Evolutionary conservation across 1,140 invertebrate species (phyloP), one percentile per base, ranked within the genome.

Genomic region (Wiebesia pumilae): DNA sequence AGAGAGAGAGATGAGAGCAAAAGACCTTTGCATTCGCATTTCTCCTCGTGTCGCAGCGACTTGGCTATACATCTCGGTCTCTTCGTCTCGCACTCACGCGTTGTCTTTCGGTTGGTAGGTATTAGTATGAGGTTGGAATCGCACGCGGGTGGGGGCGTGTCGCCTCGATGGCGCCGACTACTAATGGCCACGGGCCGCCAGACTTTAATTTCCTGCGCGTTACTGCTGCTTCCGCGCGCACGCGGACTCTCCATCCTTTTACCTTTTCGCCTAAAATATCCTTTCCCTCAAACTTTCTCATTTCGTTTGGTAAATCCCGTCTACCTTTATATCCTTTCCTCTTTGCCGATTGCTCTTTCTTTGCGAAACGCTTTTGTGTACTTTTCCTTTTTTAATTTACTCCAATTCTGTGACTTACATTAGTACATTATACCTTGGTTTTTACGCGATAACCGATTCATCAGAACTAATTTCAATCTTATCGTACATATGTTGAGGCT

Each of bases 121-220:
- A 33, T 62, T 35, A 54, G 77, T 79, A 69, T 35, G 69, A 30
- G 47, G 67, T 30, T 35, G 51, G 91, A 90, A 43, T 73, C 38
- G 38, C 71, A 90, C 90, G 91, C 92, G 91, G 91, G 82, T 54
- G 78, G 82, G 78, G 93, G 93, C 93, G 93, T 94, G 93, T 94
- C 93, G 93, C 92, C 93, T 93, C 92, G 92, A 93, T 94, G 93
- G 93, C 93, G 93, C 93, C 93, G 93, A 91, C 92, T 93, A 91
- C 91, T 94, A 94, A 94, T 94, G 93, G 93, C 93, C 90, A 92
- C 92, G 90, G 93, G 89, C 92, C 91, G 92, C 93, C 93, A 93
- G 93, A 94, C 93, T 93, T 94, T 93, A 94, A 94, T 94, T 94
- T 94, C 93, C 93, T 94, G 92, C 43, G 79, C 47, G 67, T 33